Conservation (phyloP, 2,888 invertebrate species). For the Gnatocerus cornutus region DNA sequence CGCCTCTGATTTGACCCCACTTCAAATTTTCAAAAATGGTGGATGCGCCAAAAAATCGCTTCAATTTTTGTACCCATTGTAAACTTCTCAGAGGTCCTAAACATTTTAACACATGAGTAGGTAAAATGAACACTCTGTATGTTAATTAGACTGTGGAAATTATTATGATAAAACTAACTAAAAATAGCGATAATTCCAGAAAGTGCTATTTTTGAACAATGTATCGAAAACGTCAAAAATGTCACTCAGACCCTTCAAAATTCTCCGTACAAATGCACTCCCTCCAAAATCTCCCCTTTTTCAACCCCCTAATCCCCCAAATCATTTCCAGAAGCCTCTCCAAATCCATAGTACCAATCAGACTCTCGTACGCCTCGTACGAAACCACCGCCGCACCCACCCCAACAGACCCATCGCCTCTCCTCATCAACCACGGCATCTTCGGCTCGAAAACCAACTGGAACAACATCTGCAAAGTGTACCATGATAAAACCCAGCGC, state of each 20-base stretch:
- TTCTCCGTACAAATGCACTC: background rate
- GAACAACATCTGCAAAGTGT: slow-evolving; percentile 82
- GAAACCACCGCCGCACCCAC: slow-evolving; percentile 71
- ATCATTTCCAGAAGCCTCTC: background rate
- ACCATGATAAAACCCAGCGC: slow-evolving; percentile 72
- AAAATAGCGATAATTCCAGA: too few species aligned
- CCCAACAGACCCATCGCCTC: slow-evolving; percentile 72
- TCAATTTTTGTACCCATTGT: too few species aligned
- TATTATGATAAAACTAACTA: too few species aligned
- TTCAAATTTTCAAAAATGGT: too few species aligned
- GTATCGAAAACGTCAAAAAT: too few species aligned
- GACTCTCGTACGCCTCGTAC: slow-evolving; percentile 80
- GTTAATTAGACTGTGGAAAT: too few species aligned
- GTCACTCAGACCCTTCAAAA: background rate
- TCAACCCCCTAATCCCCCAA: background rate
- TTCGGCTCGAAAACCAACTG: slow-evolving; percentile 92
- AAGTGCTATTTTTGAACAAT: too few species aligned
- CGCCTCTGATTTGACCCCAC: too few species aligned
- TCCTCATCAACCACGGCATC: slow-evolving; percentile 90
- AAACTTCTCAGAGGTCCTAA: too few species aligned
- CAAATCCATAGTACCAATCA: slow-evolving; percentile 70
- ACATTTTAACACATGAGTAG: too few species aligned
- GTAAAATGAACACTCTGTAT: too few species aligned
- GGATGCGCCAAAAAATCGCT: too few species aligned
- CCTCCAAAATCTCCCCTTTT: background rate